Evolutionary conservation across 2,113 vertebrate genomes (phyloP), one percentile per base, ranked within the genome.

Genomic region (Nothocercus nigrocapillus): DNA sequence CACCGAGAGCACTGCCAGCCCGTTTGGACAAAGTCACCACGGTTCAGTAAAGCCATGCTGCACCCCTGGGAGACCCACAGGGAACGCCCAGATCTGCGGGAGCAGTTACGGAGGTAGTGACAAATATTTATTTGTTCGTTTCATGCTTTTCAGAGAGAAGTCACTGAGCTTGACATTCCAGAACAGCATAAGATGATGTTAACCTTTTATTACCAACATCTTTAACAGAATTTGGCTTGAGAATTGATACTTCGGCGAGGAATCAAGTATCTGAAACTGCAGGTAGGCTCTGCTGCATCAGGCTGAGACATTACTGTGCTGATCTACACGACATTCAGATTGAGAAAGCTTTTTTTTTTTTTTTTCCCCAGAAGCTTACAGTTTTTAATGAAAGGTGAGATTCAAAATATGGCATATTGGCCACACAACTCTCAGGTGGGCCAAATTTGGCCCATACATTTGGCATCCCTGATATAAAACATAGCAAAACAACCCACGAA

Each of bases 91-190:
- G 70, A 64, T 67, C 53, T 1, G 0, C 1, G 18, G 78, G 58
- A 84, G 58, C 74, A 95, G 67, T 64, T 68, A 17, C 5, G 44
- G 67, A 59, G 75, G 30, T 42, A 67, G 49, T 95, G 94, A 84
- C 89, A 95, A 87, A 77, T 72, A 21, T 32, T 86, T 2, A 3
- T 44, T 59, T 93, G 85, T 58, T 94, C 78, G 36, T 77, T 82
- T 94, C 63, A 32, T 82, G 67, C 38, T 76, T 87, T 84, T 84
- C 66, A 92, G 83, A 89, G 42, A 90, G 90, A 77, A 73, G 13
- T 94, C 74, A 64, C 68, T 61, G 77, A 87, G 86, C 92, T 79
- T 92, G 91, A 79, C 84, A 77, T 92, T 84, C 82, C 89, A 90
- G 62, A 87, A 94, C 66, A 56, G 13, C 81, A 84, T 2, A 61